phyloP scores from a whole-genome alignment of 2,113 vertebrate species.

The Phalacrocorax pelagicus region DNA sequence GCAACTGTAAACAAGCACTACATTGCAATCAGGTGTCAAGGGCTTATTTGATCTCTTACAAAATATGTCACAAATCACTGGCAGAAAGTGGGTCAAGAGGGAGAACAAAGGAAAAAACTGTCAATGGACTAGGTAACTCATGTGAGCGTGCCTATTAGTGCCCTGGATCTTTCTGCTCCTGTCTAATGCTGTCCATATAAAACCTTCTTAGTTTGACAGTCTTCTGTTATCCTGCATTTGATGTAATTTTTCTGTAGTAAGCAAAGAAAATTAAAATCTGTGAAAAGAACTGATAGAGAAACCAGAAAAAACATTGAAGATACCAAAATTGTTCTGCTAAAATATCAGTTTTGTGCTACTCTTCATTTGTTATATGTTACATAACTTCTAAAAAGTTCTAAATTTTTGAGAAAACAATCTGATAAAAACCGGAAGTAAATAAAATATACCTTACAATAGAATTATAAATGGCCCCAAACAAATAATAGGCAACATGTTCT shows the following conservation, averaged over 20 bases:
- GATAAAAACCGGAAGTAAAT: neutral
- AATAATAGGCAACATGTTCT: neutral
- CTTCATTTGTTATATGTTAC: neutral
- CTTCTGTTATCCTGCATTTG: conserved; percentile 76
- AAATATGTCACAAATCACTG: conserved; percentile 93
- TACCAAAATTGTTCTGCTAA: conserved; percentile 21
- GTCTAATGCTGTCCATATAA: conserved; percentile 75
- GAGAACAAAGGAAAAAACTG: conserved; percentile 91
- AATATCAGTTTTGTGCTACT: neutral
- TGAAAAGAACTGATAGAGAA: conserved; percentile 53
- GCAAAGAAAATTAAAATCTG: conserved; percentile 8
- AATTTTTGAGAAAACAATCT: neutral
- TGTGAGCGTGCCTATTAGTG: conserved; percentile 87
- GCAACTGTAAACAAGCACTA: conserved; percentile 92
- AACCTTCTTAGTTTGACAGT: conserved; percentile 69
- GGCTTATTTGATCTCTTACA: conserved; percentile 90
- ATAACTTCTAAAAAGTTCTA: neutral
- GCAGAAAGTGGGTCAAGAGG: conserved; percentile 85
- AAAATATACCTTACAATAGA: neutral
- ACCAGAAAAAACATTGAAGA: conserved; percentile 8
- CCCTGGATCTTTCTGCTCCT: conserved; percentile 74
- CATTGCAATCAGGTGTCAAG: conserved; percentile 93
- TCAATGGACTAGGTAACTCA: conserved; percentile 85
- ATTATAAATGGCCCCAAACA: neutral
- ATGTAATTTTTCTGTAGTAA: conserved; percentile 75